Base-by-base conservation (phyloP, 37 sponge, comb jelly and placozoan species). In the Spongia lamella region DNA sequence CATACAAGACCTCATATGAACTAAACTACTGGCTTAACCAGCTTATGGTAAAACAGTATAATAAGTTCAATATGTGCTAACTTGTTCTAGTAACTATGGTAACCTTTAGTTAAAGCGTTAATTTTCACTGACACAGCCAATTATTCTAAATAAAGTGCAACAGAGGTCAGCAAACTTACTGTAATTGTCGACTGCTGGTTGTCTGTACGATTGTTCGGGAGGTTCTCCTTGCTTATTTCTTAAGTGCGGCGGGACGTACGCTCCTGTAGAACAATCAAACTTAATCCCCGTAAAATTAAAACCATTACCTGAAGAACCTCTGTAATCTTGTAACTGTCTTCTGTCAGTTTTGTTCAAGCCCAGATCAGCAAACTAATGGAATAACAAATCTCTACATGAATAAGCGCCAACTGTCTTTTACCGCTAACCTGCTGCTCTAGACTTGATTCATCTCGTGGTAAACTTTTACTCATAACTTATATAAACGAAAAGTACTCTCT, bases 391-490 rank as follows among this genome's bases (percentile, higher is more conserved):
- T 43, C 49, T 52, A 11, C 26, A 33, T 9, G 31, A 33, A 6
- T 38, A 4, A 27, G 38, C n/a, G 17, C 29, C 9, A 76, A 29
- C 30, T 16, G 32, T 27, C 65, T 4, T 7, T 63, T 2, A 43
- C 30, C 37, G 35, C 84, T 76, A 39, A 96, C 97, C 83, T 91
- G 94, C 97, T 93, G 94, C 66, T 93, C 97, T 97, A 97, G 94
- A 93, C 94, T 86, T 90, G 91, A 71, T 71, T 88, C 92, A 89
- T 93, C 76, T 75, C 83, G 57, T 38, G 65, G 64, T 76, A 64
- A 84, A 87, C 78, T 75, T 75, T 69, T 85, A 64, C 89, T 93
- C 89, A 93, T 88, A 81, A 87, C 85, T 72, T 63, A 69, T 26
- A 55, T 69, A 40, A 39, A 0, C 35, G n/a, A n/a, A 25, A 31